Base-by-base conservation (phyloP, 2,888 invertebrate species). In the Drosophila putrida region DNA sequence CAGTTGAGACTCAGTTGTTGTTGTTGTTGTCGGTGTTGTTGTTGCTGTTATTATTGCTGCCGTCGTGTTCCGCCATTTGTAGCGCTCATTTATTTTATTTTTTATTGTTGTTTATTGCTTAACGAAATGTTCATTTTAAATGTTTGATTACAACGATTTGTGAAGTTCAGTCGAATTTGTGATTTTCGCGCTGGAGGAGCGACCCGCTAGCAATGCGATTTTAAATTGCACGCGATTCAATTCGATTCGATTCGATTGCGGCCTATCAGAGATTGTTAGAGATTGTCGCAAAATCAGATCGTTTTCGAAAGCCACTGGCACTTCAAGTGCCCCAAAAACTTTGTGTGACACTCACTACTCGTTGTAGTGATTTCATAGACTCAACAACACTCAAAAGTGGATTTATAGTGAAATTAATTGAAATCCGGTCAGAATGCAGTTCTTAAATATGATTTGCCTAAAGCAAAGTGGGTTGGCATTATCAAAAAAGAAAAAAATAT, bases 71-170 rank as follows among this genome's bases (percentile, higher is more conserved):
- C 71, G 86, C 88, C 86, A 80, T 88, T 88, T 88, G 87, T 86
- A 78, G 81, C 71, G 74, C 72, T 84, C 79, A 83, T 88, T 86
- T 81, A 86, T 43, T 20, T 70, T 69, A 86, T 71, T 76, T 75
- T 81, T 88, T 84, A 88, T 86, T 88, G 84, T 85, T 85, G 80
- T 85, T 80, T 89, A 81, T 82, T 82, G 84, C 87, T 80, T 63
- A 79, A 76, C 84, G 69, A 83, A 83, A 86, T 71, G 85, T 84
- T 84, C 79, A 78, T 88, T 90, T 91, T 83, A 91, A 90, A 90
- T 89, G 89, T 90, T 90, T 87, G 85, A 89, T 88, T 88, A 83
- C 83, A 88, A 90, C 82, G 89, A 84, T 90, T 85, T 80, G 80
- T 76, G 82, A 77, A 84, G 86, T 90, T 90, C 88, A 90, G 90